phyloP scores from a whole-genome alignment of 2,888 invertebrate genomes.

The Drosophila mercatorum region DNA sequence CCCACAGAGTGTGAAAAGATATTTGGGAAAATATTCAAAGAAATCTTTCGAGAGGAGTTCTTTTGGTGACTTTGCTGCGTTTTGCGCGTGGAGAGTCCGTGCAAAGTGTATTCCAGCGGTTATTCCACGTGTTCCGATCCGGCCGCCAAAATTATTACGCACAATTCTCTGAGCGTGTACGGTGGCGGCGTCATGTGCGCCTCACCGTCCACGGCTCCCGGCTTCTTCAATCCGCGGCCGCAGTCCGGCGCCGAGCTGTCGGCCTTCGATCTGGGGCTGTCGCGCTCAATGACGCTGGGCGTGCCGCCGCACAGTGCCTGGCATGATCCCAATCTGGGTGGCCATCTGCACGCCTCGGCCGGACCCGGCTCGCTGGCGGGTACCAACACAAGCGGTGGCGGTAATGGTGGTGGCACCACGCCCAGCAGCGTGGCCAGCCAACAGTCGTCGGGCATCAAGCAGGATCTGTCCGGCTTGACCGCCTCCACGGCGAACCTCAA shows the following conservation, averaged over 20 bases:
- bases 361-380: constrained; percentile 79
- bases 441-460: constrained; percentile 82
- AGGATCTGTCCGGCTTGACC: constrained; percentile 80
- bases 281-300: constrained; percentile 87
- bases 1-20: constrained; percentile 28
- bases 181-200: constrained; percentile 85
- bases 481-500: constrained; percentile 69
- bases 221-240: constrained; percentile 85
- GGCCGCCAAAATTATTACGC: constrained; percentile 85
- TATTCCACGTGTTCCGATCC: constrained; percentile 81
- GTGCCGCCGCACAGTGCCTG: constrained; percentile 86
- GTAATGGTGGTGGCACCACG: constrained; percentile 85
- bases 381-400: constrained; percentile 64
- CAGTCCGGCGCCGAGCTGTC: constrained; percentile 84
- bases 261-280: constrained; percentile 85
- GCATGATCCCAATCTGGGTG: constrained; percentile 86
- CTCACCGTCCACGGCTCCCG: constrained; percentile 85
- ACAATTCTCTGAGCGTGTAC: constrained; percentile 85
- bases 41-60: constrained; percentile 9
- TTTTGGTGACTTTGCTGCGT: constrained; percentile 36
- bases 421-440: constrained; percentile 83
- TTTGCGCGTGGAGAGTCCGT: constrained; percentile 43
- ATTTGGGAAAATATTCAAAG: constrained; percentile 15
- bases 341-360: constrained; percentile 85
- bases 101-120: constrained; percentile 82